Base-by-base conservation (phyloP, 2,797 vertebrate species). In the Aselliscus stoliczkanus region DNA sequence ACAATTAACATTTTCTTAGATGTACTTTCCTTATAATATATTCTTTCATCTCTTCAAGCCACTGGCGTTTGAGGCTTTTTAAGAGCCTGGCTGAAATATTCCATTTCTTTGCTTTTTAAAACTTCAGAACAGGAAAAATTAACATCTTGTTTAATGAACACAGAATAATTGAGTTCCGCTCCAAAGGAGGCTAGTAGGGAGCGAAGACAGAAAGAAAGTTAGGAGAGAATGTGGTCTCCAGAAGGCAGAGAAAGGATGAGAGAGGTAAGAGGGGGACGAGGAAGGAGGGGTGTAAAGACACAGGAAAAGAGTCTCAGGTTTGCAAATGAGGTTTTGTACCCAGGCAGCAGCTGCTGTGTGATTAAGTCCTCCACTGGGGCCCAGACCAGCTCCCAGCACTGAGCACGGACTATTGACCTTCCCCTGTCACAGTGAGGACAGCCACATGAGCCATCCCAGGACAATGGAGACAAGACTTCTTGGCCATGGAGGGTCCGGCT, bases 21-120 rank as follows among this genome's bases (percentile, higher is more conserved):
- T 44, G 87, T 64, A 37, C 31, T 86, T 84, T 29, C 44, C 27
- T 42, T 62, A 25, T 29, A 62, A 84, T 50, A 34, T 29, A 76
- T 31, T 7, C 54, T 85, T 67, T 20, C 13, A 15, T 56, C 67
- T 81, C 69, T 62, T 29, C 47, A 89, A 85, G 64, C 37, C 42
- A 64, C 56, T 17, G 50, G 60, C 23, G 34, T n/a, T 7, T 29
- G 56, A 58, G 64, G 29, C 37, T 60, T 82, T 69, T 77, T 39
- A 12, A 85, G 72, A 77, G 39, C 54, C 23, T 56, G 42, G 42
- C 42, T 91, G 76, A 76, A 72, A 73, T 67, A 84, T 31, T 80
- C 50, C 2, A 25, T 86, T 76, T 42, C n/a, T 83, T 91, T 73
- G 62, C 47, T 73, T 77, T 77, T 77, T 67, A 79, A 75, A 88